A percentile compares a stretch with the other conserved stretches of the same genome.
These are phyloP conservation scores for Mycteria americana DNA, from an alignment of 2,797 vertebrate genomes.

Conservation along the genomic window DNA sequence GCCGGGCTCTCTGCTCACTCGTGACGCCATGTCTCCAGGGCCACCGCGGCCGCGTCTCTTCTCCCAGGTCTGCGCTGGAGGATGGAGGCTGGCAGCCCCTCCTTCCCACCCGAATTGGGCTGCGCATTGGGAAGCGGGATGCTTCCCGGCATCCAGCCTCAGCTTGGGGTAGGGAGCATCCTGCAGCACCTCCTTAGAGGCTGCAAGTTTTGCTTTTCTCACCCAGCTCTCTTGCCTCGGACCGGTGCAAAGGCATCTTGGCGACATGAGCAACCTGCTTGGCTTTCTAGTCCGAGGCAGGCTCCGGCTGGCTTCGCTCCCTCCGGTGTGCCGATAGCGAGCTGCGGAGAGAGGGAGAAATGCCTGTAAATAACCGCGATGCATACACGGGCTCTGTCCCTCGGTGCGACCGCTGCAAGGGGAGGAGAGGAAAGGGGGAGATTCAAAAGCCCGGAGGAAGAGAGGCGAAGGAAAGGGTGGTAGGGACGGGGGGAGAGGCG, in stretches of 20 bases:
- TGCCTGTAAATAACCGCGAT: background rate
- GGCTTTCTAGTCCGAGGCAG: background rate
- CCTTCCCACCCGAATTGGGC: background rate
- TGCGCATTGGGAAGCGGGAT: rapidly evolving
- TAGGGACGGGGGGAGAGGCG: background rate
- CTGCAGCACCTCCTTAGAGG: background rate
- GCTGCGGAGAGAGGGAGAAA: background rate
- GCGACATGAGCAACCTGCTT: background rate
- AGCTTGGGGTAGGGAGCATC: background rate
- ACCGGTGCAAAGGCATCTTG: background rate
- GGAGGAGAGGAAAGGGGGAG: background rate
- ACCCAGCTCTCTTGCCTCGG: background rate
- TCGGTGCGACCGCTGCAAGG: background rate
- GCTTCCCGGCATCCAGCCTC: background rate
- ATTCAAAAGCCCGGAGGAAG: background rate
- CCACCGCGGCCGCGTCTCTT: background rate
- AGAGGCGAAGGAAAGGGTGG: background rate
- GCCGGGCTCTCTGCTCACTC: background rate
- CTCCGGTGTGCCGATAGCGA: background rate
- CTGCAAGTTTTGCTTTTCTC: background rate
- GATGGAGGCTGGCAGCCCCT: background rate
- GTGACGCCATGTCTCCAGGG: rapidly evolving
- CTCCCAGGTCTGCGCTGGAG: background rate
- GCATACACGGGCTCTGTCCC: rapidly evolving
- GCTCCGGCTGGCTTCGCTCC: background rate